Evolutionary conservation across 2,797 vertebrate genomes (phyloP).

Genomic region (Iguana delicatissima): DNA sequence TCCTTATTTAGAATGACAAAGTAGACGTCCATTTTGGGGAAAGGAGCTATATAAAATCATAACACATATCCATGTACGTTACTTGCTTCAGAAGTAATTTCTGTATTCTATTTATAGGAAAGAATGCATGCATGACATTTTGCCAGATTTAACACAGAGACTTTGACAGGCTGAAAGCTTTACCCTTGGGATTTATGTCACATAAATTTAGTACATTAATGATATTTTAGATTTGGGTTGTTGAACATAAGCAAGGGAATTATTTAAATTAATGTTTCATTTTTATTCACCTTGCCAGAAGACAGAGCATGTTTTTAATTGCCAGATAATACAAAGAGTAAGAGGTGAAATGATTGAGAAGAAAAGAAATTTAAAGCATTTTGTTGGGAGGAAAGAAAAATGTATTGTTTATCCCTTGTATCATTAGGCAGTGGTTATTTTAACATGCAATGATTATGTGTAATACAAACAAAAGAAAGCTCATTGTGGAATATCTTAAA

Average conservation of each 20-base stretch:
- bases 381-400: neutral
- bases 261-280: constrained; percentile 86
- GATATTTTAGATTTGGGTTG: constrained; percentile 83
- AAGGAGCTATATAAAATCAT: neutral
- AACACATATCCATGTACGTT: neutral
- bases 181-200: constrained; percentile 79
- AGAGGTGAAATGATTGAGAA: constrained; percentile 62
- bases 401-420: neutral
- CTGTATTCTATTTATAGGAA: constrained; percentile 53
- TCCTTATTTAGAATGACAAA: neutral
- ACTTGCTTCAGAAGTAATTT: neutral
- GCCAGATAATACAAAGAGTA: constrained; percentile 63
- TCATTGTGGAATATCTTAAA: neutral
- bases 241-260: constrained; percentile 80
- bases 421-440: neutral
- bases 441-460: neutral
- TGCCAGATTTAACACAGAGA: constrained; percentile 71
- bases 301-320: constrained; percentile 74
- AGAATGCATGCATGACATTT: constrained; percentile 56
- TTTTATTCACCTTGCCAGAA: constrained; percentile 81
- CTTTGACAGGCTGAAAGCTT: constrained; percentile 73
- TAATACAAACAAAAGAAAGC: neutral
- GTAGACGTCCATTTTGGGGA: neutral
- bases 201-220: constrained; percentile 85
- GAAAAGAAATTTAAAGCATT: constrained; percentile 51